These are phyloP conservation scores for Cremastobaeus sp. DNA, from an alignment of 2,888 invertebrate genomes.

Conservation along the genomic window DNA sequence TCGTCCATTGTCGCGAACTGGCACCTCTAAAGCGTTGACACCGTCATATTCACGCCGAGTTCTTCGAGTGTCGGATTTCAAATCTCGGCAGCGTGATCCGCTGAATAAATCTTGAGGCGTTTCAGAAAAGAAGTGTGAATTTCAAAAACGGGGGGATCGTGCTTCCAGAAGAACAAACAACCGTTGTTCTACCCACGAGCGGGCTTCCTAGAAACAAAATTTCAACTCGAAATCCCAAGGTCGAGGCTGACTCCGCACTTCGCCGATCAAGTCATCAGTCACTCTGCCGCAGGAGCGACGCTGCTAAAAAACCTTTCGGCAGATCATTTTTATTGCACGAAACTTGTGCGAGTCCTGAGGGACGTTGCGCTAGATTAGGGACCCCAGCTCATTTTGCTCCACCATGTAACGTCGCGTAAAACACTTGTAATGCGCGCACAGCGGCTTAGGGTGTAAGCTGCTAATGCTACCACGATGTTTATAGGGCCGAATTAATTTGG, in stretches of 20 bases:
- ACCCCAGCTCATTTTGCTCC: slow-evolving; percentile 71
- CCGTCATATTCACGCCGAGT: slow-evolving; percentile 77
- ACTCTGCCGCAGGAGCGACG: not conserved
- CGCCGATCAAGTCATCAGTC: slow-evolving; percentile 45
- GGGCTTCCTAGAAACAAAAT: slow-evolving; percentile 35
- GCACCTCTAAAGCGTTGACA: slow-evolving; percentile 76
- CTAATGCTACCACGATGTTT: slow-evolving; percentile 75
- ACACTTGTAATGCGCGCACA: slow-evolving; percentile 75
- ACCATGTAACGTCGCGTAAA: slow-evolving; percentile 74
- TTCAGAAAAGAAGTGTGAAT: slow-evolving; percentile 63
- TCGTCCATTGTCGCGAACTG: slow-evolving; percentile 71
- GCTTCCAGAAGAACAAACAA: slow-evolving; percentile 8
- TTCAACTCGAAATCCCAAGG: slow-evolving; percentile 12
- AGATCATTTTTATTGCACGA: slow-evolving; percentile 51
- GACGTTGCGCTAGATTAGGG: slow-evolving; percentile 78
- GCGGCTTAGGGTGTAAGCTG: slow-evolving; percentile 71
- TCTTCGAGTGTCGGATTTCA: slow-evolving; percentile 72
- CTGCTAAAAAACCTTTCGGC: slow-evolving; percentile 4
- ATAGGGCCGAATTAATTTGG: slow-evolving; percentile 77
- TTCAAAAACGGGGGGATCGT: slow-evolving; percentile 43
- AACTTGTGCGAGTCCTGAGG: slow-evolving; percentile 59
- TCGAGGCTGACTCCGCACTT: not conserved
- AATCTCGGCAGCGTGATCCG: slow-evolving; percentile 67
- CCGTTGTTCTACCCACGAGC: slow-evolving; percentile 11
- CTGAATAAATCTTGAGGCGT: slow-evolving; percentile 54